Conservation (phyloP, 2,888 invertebrate genomes). For the Salticus scenicus region DNA sequence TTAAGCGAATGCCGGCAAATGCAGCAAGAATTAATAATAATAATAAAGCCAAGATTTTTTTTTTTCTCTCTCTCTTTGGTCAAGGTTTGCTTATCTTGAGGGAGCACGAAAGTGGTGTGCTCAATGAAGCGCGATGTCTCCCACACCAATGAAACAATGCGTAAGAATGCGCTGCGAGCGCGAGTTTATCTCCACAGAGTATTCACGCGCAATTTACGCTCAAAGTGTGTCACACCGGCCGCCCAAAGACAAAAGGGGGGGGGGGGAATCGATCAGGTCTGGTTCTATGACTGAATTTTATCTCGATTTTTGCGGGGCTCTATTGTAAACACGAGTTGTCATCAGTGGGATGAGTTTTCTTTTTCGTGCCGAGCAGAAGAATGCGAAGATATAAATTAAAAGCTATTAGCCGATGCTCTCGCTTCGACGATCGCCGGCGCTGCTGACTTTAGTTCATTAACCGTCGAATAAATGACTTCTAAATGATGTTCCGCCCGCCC, state of each 20-base stretch:
- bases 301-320: constrained; percentile 51
- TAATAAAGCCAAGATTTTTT: too few relatives aligned
- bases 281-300: constrained; percentile 58
- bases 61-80: too few relatives aligned
- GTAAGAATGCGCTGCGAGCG: constrained; percentile 46
- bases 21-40: background rate
- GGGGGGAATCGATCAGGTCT: constrained; percentile 32
- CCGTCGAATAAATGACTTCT: constrained; percentile 66
- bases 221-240: constrained; percentile 55
- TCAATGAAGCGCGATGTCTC: constrained; percentile 41
- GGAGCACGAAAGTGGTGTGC: too few relatives aligned
- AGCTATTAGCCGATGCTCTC: constrained; percentile 59
- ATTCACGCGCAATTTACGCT: constrained; percentile 60
- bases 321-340: constrained; percentile 13
- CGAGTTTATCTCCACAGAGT: constrained; percentile 40
- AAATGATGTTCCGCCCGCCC: constrained; percentile 50
- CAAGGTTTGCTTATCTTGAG: too few relatives aligned
- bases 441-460: constrained; percentile 57
- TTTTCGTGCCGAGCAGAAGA: constrained; percentile 43
- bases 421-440: constrained; percentile 22
- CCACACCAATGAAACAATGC: constrained; percentile 52
- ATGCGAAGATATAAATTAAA: constrained; percentile 67
- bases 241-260: constrained; percentile 50
- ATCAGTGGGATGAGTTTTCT: background rate
- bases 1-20: background rate